Percentiles rank a stretch among this genome's conserved stretches.
phyloP scores from a whole-genome alignment of 2,797 vertebrate genomes.

The Takifugu ocellatus region DNA sequence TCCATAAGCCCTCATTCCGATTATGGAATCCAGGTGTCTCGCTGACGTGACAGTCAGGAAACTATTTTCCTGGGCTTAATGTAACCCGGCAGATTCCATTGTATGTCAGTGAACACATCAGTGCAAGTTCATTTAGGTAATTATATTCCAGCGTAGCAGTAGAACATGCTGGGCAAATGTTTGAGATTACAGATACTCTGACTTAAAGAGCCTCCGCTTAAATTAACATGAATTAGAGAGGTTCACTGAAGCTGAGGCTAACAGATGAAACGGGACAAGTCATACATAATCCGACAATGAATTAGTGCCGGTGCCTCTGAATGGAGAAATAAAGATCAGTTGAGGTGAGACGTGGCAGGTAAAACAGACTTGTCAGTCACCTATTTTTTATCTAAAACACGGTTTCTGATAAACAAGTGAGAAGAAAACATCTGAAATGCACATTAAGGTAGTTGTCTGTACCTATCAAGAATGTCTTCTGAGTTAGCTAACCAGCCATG shows the following conservation, averaged over 20 bases:
- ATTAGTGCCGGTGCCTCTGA: too few species aligned
- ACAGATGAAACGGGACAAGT: too few species aligned
- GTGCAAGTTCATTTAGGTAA: not conserved
- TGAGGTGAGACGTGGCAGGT: too few species aligned
- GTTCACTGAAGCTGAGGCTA: not conserved
- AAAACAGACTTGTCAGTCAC: too few species aligned
- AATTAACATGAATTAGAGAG: not conserved
- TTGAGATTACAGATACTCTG: not conserved
- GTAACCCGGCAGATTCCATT: not conserved
- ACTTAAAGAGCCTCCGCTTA: not conserved
- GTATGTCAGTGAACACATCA: not conserved
- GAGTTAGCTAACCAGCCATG: too few species aligned
- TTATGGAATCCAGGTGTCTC: constrained; percentile 8
- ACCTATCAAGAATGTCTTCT: too few species aligned
- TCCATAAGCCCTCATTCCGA: not conserved
- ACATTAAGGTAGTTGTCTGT: too few species aligned
- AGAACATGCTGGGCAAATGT: not conserved
- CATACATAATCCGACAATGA: too few species aligned
- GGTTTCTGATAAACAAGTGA: too few species aligned
- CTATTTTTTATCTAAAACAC: too few species aligned
- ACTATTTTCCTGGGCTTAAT: not conserved
- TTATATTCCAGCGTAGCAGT: not conserved
- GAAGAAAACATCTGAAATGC: too few species aligned
- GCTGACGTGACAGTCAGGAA: constrained; percentile 3
- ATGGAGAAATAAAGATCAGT: too few species aligned